Conservation (phyloP, 2,797 vertebrate species). For the Sebastes oblongus region DNA sequence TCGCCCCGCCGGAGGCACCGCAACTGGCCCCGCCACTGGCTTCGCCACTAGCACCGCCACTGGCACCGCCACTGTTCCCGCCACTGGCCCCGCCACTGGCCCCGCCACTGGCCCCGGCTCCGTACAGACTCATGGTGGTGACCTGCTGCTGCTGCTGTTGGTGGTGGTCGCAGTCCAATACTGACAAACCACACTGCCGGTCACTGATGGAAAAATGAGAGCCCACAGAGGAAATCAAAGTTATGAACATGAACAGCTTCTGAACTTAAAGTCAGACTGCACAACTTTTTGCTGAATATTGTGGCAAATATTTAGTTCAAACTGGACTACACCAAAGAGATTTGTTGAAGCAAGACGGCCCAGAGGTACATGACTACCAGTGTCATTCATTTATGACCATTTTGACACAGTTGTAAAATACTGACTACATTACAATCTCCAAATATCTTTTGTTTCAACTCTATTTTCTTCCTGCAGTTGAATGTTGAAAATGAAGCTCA, state of each 20-base stretch:
- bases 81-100: not conserved
- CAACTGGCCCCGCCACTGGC: too few species aligned
- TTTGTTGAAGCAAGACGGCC: not conserved
- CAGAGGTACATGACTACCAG: not conserved
- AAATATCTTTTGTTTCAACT: not conserved
- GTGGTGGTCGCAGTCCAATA: constrained; percentile 76
- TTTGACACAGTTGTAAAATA: not conserved
- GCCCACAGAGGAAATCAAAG: not conserved
- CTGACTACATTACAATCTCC: not conserved
- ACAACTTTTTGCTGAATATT: not conserved
- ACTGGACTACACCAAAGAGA: not conserved
- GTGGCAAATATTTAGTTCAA: not conserved
- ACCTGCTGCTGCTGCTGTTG: constrained; percentile 20
- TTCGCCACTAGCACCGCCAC: not conserved
- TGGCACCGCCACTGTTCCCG: constrained; percentile 60
- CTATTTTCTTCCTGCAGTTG: not conserved
- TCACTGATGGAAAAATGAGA: constrained; percentile 76
- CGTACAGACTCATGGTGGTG: constrained; percentile 90
- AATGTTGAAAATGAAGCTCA: not conserved
- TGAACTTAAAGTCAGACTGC: not conserved
- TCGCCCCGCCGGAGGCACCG: not conserved
- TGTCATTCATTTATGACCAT: not conserved
- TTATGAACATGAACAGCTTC: not conserved
- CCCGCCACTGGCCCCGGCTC: constrained; percentile 67
- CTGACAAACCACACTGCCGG: constrained; percentile 81